These are phyloP conservation scores for Heliconius sara DNA, from an alignment of 2,888 invertebrate species.

Conservation along the genomic window DNA sequence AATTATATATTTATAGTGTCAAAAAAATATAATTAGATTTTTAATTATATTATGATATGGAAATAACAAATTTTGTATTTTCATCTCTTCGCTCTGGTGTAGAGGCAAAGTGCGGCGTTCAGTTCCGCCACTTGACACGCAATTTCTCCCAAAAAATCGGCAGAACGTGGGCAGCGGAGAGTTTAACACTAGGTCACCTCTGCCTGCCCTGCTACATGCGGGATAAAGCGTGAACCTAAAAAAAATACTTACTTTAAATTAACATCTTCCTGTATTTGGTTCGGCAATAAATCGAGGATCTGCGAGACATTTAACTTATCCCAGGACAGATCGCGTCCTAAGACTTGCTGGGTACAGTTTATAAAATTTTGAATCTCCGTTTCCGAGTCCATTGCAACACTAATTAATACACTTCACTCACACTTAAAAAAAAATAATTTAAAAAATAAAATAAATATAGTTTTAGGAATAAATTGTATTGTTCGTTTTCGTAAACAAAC, in stretches of 20 bases:
- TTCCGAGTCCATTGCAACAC: slow-evolving; percentile 71
- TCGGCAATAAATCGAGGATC: slow-evolving; percentile 70
- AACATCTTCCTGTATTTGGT: slow-evolving; percentile 71
- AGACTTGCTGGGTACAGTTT: slow-evolving; percentile 76
- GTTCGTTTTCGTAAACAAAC: background rate
- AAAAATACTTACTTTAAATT: slow-evolving; percentile 70
- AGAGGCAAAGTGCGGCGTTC: too few relatives aligned
- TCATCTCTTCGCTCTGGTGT: too few relatives aligned
- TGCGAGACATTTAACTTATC: slow-evolving; percentile 73
- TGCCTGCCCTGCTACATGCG: too few relatives aligned
- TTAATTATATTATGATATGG: too few relatives aligned
- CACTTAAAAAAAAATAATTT: slow-evolving; percentile 24
- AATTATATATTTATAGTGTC: too few relatives aligned
- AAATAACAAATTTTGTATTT: too few relatives aligned
- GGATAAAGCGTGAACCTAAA: too few relatives aligned
- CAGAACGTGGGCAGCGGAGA: too few relatives aligned
- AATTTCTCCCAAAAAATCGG: too few relatives aligned
- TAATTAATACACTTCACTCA: slow-evolving; percentile 48
- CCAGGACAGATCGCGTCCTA: slow-evolving; percentile 68
- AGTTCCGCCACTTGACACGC: too few relatives aligned
- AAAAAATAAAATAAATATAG: background rate
- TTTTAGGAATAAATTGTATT: background rate
- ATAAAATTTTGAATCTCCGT: slow-evolving; percentile 72
- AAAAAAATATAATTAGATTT: too few relatives aligned
- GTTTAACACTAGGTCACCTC: too few relatives aligned